Base-by-base conservation (phyloP, 2,113 vertebrate genomes). In the Morone saxatilis region DNA sequence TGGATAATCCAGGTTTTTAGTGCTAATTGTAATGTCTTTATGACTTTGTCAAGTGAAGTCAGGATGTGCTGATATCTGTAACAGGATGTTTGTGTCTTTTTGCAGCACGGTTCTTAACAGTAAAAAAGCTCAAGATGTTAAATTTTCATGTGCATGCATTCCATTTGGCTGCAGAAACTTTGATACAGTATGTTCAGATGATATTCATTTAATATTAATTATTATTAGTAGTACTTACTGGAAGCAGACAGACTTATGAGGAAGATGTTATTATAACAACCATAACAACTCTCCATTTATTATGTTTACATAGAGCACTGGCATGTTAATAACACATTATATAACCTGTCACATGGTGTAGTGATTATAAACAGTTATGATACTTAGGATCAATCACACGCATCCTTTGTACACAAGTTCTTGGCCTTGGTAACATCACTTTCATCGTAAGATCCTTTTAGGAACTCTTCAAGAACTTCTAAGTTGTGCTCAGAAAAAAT, bases 231-330 rank as follows among this genome's bases (percentile, higher is more conserved):
- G 31, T 36, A 1, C 56, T 60, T 20, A 19, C 56, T 10, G 20
- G 4, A 47, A 80, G n/a, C 12, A 48, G 45, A 53, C 12, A 51
- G 36, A 9, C 31, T 68, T 50, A 47, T 60, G 53, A 54, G 31
- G 63, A 22, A 4, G 4, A 67, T 14, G 16, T 41, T 20, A 20
- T 60, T n/a, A 59, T 50, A 48, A 6, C 54, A 86, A 40, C 20
- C 7, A 22, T 16, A 66, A 51, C 40, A 72, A 36, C 56, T 57
- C 53, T 59, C 14, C 38, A 53, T 65, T 25, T 14, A n/a, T 81
- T n/a, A 5, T 82, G 38, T 60, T 83, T 66, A 60, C 48, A 53
- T 72, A 22, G 65, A 76, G 20, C 7, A 61, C 7, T 12, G 17
- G n/a, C n/a, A 7, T 66, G 53, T 48, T 54, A 25, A 51, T 31